Conservation (phyloP, 2,797 vertebrate genomes). For the Hafferia zeledoni region DNA sequence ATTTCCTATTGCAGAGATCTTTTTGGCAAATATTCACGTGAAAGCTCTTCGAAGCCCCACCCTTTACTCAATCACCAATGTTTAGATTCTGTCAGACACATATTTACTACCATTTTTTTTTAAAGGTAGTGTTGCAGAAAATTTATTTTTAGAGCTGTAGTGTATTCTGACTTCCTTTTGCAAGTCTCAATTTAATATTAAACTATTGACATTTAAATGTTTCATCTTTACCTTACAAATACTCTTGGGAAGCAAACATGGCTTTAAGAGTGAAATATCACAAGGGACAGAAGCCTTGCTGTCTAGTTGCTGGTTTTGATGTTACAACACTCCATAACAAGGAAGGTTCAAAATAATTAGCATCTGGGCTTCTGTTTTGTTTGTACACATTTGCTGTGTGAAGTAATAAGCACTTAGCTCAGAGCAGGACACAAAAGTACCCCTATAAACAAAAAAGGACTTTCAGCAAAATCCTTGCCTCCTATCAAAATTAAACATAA, state of each 20-base stretch:
- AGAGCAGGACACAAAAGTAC: background rate
- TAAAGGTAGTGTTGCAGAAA: background rate
- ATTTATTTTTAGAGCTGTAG: background rate
- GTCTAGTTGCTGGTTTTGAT: background rate
- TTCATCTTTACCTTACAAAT: background rate
- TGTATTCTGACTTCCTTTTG: background rate
- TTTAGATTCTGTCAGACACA: background rate
- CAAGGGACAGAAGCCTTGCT: background rate
- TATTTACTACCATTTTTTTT: background rate
- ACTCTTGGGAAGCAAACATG: background rate
- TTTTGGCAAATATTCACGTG: background rate
- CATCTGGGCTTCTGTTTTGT: background rate
- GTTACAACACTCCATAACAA: background rate
- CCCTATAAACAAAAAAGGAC: background rate
- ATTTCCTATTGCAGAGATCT: background rate
- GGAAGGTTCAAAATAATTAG: background rate
- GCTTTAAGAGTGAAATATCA: background rate
- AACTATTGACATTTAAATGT: background rate
- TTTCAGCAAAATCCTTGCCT: background rate
- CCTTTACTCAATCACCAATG: background rate
- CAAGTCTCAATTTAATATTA: background rate
- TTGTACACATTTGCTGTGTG: background rate
- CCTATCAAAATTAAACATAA: background rate
- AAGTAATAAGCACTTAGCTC: background rate
- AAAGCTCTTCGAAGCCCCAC: background rate